These are phyloP conservation scores for Caenorhabditis macrosperma DNA, from an alignment of 2,888 invertebrate genomes.

Conservation along the genomic window DNA sequence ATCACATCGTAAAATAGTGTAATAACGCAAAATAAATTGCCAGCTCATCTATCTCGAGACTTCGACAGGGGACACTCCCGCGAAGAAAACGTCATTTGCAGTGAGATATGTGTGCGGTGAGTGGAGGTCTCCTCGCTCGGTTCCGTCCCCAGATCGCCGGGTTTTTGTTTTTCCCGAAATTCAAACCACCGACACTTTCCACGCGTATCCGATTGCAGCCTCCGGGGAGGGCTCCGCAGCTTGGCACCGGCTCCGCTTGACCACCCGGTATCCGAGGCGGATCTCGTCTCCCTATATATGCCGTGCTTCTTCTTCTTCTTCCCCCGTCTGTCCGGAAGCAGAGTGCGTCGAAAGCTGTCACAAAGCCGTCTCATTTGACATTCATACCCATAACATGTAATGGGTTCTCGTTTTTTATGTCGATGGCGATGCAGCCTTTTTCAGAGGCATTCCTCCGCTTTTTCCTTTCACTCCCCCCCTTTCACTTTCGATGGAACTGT, in stretches of 20 bases:
- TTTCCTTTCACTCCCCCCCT: not conserved
- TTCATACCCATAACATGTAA: constrained; percentile 55
- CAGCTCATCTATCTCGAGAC: constrained; percentile 13
- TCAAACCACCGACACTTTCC: constrained; percentile 50
- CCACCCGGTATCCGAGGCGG: constrained; percentile 12
- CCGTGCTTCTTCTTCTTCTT: not conserved
- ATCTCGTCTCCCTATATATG: not conserved
- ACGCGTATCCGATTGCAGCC: constrained; percentile 39
- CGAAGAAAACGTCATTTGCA: constrained; percentile 50
- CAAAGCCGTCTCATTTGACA: constrained; percentile 53
- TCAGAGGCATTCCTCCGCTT: constrained; percentile 9
- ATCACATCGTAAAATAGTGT: constrained; percentile 48
- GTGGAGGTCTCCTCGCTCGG: not conserved
- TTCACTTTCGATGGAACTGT: not conserved
- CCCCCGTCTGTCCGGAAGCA: constrained; percentile 14
- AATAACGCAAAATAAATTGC: constrained; percentile 39
- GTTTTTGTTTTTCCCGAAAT: constrained; percentile 36
- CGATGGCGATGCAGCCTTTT: constrained; percentile 14
- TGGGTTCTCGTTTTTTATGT: constrained; percentile 48
- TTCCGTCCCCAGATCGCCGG: constrained; percentile 28
- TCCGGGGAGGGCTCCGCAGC: constrained; percentile 18
- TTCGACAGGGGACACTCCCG: constrained; percentile 18
- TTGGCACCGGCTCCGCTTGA: constrained; percentile 28
- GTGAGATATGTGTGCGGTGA: constrained; percentile 4
- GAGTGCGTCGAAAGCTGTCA: constrained; percentile 45